phyloP scores from a whole-genome alignment of 2,797 vertebrate species.

The Hoplostethus mediterraneus region DNA sequence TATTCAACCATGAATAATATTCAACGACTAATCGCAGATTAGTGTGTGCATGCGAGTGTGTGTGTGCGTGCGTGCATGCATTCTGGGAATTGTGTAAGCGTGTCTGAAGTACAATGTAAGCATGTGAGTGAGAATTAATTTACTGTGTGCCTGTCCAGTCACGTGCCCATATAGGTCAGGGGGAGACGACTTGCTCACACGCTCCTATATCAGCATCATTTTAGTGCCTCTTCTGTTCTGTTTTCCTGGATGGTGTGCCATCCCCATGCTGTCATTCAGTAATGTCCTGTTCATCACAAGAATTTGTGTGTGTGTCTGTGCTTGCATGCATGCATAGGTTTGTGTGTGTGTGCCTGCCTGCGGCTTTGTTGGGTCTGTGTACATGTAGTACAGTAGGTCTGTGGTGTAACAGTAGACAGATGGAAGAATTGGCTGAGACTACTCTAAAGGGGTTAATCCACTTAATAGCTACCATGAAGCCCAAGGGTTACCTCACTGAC shows the following conservation, averaged over 20 bases:
- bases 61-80: neutral
- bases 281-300: no score
- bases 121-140: neutral
- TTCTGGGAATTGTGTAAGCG: neutral
- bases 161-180: constrained; percentile 28
- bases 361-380: constrained; percentile 6
- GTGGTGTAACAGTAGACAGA: constrained; percentile 70
- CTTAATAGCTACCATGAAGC: constrained; percentile 66
- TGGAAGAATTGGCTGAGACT: constrained; percentile 75
- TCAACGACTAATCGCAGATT: constrained; percentile 64
- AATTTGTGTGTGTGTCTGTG: constrained; percentile 13
- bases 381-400: constrained; percentile 28
- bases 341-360: constrained; percentile 15
- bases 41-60: constrained; percentile 25
- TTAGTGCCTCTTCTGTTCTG: constrained; percentile 5
- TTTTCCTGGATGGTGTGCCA: neutral
- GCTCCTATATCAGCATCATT: constrained; percentile 31
- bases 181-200: constrained; percentile 41
- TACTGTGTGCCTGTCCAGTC: neutral
- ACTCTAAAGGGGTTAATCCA: constrained; percentile 79
- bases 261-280: neutral
- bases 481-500: constrained; percentile 61
- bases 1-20: constrained; percentile 56
- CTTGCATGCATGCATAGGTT: constrained; percentile 3
- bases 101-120: constrained; percentile 16